These are phyloP conservation scores for Sphaerophoria rueppellii DNA, from an alignment of 2,888 invertebrate species.

Conservation along the genomic window DNA sequence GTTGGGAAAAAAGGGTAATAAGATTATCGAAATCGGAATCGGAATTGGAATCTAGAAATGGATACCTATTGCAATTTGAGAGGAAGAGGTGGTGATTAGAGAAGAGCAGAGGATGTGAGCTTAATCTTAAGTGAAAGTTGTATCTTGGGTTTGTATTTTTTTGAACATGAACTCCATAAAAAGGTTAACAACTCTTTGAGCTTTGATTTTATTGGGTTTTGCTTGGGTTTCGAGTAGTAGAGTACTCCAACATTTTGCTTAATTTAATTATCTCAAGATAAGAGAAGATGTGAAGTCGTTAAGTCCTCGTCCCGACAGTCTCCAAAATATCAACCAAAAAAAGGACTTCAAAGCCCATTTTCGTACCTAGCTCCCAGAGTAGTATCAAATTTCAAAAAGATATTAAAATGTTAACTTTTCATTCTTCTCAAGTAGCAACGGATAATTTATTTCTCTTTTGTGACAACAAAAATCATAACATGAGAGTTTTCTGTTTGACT, in stretches of 20 bases:
- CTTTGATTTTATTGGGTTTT: slow-evolving; percentile 32
- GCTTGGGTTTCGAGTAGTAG: neutral
- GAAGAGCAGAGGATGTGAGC: slow-evolving; percentile 14
- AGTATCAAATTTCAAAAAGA: too few relatives aligned
- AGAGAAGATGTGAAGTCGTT: too few relatives aligned
- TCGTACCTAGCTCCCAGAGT: too few relatives aligned
- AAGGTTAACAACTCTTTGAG: slow-evolving; percentile 32
- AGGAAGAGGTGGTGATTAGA: too few relatives aligned
- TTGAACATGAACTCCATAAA: slow-evolving; percentile 26
- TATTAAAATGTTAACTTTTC: too few relatives aligned
- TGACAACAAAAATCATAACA: too few relatives aligned
- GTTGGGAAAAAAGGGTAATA: slow-evolving; percentile 39
- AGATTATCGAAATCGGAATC: slow-evolving; percentile 50
- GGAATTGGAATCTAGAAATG: slow-evolving; percentile 29
- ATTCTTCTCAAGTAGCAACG: too few relatives aligned
- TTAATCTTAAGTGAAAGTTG: slow-evolving; percentile 31
- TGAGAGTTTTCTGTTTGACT: too few relatives aligned
- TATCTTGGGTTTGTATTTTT: neutral
- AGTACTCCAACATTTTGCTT: neutral
- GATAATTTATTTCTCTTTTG: too few relatives aligned
- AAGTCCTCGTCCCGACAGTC: too few relatives aligned
- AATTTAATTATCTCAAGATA: neutral
- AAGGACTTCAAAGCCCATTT: too few relatives aligned
- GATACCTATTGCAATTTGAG: neutral
- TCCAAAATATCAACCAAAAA: too few relatives aligned